A percentile compares a stretch with the other conserved stretches of the same genome.
Evolutionary conservation across 2,888 invertebrate genomes (phyloP).

Genomic region (Aquatica leii): DNA sequence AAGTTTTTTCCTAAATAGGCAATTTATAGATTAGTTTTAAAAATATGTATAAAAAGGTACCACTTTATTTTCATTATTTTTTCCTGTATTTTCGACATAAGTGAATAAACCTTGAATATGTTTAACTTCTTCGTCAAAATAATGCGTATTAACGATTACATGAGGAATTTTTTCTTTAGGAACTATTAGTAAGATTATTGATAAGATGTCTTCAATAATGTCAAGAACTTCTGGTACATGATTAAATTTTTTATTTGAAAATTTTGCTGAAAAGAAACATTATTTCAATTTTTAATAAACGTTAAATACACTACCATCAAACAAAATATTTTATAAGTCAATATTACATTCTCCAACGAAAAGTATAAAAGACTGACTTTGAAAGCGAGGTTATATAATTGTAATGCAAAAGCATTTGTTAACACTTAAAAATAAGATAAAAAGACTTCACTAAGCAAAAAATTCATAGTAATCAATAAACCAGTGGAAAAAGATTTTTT

Average conservation of each 20-base stretch:
- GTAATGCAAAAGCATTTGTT: too few relatives aligned
- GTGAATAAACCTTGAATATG: constrained; percentile 15
- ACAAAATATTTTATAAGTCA: not conserved
- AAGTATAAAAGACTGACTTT: too few relatives aligned
- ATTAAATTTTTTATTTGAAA: constrained; percentile 17
- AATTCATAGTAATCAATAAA: too few relatives aligned
- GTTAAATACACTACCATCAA: too few relatives aligned
- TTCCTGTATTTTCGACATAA: not conserved
- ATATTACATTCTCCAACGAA: too few relatives aligned
- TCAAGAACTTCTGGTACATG: not conserved
- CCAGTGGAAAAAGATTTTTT: too few relatives aligned
- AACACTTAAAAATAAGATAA: too few relatives aligned
- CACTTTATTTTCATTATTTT: not conserved
- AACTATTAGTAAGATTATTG: constrained; percentile 12
- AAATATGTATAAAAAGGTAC: not conserved
- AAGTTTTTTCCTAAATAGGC: constrained; percentile 13
- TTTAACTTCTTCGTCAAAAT: constrained; percentile 18
- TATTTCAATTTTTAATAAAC: not conserved
- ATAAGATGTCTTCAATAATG: constrained; percentile 20
- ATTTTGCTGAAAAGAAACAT: constrained; percentile 7
- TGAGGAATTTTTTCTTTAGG: constrained; percentile 9
- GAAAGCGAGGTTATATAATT: too few relatives aligned
- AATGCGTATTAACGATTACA: constrained; percentile 10
- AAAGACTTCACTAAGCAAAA: too few relatives aligned
- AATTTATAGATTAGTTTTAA: not conserved